phyloP scores from a whole-genome alignment of 2,888 invertebrate genomes.

The Megaustenia siamemsis region DNA sequence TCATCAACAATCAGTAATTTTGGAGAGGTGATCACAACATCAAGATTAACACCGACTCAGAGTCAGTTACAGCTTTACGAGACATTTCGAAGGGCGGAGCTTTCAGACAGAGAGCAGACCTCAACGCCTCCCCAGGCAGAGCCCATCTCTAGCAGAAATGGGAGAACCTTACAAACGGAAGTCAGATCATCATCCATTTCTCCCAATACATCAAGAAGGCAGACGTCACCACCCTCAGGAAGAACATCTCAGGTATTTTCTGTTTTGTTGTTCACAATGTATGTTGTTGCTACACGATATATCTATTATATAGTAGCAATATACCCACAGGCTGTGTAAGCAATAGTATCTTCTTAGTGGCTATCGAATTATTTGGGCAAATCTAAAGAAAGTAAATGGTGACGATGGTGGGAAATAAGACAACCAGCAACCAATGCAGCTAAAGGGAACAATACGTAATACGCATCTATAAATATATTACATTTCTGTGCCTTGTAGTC shows the following conservation, averaged over 20 bases:
- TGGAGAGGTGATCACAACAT: constrained; percentile 66
- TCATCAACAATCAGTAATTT: constrained; percentile 71
- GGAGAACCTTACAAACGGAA: constrained; percentile 22
- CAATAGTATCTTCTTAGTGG: too few species aligned
- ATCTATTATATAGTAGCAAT: too few species aligned
- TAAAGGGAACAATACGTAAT: too few species aligned
- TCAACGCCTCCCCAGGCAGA: not conserved
- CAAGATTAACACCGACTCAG: constrained; percentile 21
- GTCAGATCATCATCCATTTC: constrained; percentile 46
- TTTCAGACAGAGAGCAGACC: not conserved
- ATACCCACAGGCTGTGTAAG: too few species aligned
- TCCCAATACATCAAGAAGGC: constrained; percentile 42
- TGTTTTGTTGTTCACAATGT: not conserved
- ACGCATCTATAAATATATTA: too few species aligned
- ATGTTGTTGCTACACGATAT: too few species aligned
- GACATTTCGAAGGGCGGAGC: constrained; percentile 8
- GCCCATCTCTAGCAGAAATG: not conserved
- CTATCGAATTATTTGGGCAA: too few species aligned
- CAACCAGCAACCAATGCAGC: too few species aligned
- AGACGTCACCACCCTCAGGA: constrained; percentile 28
- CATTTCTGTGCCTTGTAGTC: too few species aligned
- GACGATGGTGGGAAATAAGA: too few species aligned
- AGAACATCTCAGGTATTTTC: constrained; percentile 44
- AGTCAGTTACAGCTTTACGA: not conserved
- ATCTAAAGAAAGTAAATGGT: too few species aligned